phyloP scores from a whole-genome alignment of 2,113 vertebrate species.

The Mus spicilegus region DNA sequence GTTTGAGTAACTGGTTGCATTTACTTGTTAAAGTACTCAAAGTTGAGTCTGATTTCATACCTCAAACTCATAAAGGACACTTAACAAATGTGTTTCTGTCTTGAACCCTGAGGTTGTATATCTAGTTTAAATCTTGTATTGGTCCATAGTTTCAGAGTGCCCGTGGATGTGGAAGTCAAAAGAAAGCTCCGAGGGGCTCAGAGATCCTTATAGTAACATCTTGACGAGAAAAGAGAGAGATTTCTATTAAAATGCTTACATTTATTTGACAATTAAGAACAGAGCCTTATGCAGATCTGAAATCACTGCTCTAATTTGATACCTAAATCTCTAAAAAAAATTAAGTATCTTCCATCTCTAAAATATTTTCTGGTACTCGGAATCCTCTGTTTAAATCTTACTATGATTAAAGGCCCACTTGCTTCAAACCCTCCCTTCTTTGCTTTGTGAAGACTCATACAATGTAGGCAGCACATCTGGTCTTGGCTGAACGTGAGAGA shows the following conservation, averaged over 20 bases:
- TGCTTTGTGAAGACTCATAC: not conserved
- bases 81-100: not conserved
- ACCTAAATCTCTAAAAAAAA: not conserved
- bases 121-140: not conserved
- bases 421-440: not conserved
- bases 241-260: not conserved
- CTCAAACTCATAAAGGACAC: not conserved
- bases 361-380: not conserved
- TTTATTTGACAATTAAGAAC: not conserved
- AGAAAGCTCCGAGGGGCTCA: not conserved
- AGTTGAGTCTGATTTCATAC: not conserved
- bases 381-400: not conserved
- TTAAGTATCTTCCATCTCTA: not conserved
- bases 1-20: not conserved
- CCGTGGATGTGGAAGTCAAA: not conserved
- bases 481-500: not conserved
- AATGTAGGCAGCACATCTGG: not conserved
- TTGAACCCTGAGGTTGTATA: not conserved
- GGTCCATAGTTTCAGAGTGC: not conserved
- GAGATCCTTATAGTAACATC: not conserved
- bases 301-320: not conserved
- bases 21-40: not conserved
- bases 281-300: not conserved
- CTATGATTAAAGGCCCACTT: not conserved
- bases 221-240: not conserved